Conservation (phyloP, 2,113 vertebrate species). For the Trematomus loennbergii region DNA sequence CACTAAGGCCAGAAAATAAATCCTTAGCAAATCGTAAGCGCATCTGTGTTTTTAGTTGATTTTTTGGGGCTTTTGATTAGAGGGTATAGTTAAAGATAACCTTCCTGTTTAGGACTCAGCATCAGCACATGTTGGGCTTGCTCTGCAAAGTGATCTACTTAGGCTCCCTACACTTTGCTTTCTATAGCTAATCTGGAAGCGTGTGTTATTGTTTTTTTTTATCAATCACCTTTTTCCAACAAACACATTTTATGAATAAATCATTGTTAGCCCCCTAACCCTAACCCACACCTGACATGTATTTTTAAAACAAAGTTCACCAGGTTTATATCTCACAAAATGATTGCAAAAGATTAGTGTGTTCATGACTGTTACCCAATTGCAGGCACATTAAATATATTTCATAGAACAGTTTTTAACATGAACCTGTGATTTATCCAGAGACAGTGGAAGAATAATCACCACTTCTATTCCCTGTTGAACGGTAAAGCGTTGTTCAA, state of each 20-base stretch:
- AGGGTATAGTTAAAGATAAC: too few relatives aligned
- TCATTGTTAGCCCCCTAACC: neutral
- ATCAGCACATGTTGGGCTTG: too few relatives aligned
- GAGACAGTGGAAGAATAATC: slow-evolving; percentile 65
- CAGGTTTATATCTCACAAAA: neutral
- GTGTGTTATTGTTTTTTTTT: neutral
- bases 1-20: neutral
- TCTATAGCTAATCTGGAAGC: neutral
- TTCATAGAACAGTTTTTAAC: slow-evolving; percentile 39
- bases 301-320: neutral
- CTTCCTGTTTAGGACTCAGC: too few relatives aligned
- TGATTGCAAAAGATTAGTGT: neutral
- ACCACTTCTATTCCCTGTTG: slow-evolving; percentile 55
- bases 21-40: neutral
- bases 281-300: neutral
- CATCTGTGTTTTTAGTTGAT: neutral
- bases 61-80: too few relatives aligned
- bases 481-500: slow-evolving; percentile 49
- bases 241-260: neutral
- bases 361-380: slow-evolving; percentile 18
- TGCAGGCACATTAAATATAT: slow-evolving; percentile 20
- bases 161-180: neutral
- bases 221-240: neutral
- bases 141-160: too few relatives aligned
- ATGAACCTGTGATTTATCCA: slow-evolving; percentile 42